Base-by-base conservation (phyloP, 2,888 invertebrate genomes). In the Pristionchus mayeri region DNA sequence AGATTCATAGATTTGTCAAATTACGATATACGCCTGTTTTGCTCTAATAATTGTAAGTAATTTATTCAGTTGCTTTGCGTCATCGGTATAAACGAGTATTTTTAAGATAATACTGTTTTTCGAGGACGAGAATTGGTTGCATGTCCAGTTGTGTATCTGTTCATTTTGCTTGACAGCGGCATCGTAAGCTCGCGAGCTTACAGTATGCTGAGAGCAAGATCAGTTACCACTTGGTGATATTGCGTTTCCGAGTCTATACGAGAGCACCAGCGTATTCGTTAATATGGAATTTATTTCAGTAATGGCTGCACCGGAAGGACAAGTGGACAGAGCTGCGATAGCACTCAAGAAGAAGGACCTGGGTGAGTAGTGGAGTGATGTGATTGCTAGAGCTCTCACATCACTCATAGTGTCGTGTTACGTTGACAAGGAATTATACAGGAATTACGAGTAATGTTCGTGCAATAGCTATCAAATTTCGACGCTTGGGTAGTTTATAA, bases 31-130 rank as follows among this genome's bases (percentile, higher is more conserved):
- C 40, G 57, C 57, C 34, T 76, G 21, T 16, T 27, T 75, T 48
- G 48, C 48, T 44, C 50, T 50, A 76, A 76, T 76, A 76, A 76
- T 48, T 48, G 76, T 50, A 50, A 76, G 34, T 52, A 76, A 50
- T 48, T 27, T 50, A 76, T 52, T 16, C 11, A 13, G 13, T 76
- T 76, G 50, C 48, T 16, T 50, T 76, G 44, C 48, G 50, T 76
- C 48, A 30, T 76, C n/a, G 48, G 21, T 18, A 48, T 76, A 48
- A 76, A 76, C 76, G 50, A 76, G 50, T 50, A 76, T 50, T 50
- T 18, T 76, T 9, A 34, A 30, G 0, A 50, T 76, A 48, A 11
- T n/a, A 3, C 6, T 27, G 24, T 76, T 50, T 76, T 18, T 48
- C 18, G 16, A 13, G 16, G n/a, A 6, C 18, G 37, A 34, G 34